Base-by-base conservation (phyloP, 2,888 invertebrate genomes). In the Euphydryas editha region DNA sequence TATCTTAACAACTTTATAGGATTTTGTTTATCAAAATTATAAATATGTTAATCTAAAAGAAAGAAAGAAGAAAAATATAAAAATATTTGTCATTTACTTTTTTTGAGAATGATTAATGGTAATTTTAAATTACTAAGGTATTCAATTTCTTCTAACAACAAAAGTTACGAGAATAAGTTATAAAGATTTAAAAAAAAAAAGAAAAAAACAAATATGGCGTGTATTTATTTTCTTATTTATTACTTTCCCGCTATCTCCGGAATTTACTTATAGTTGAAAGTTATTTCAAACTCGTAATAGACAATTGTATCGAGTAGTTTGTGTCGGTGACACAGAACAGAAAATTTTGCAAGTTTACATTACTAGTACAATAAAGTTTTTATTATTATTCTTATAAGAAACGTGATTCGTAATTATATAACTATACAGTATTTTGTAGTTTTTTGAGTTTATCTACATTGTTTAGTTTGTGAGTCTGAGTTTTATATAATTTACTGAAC, bases 281-380 rank as follows among this genome's bases (percentile, higher is more conserved):
- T n/a, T 82, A 83, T 88, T 86, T 86, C 86, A 82, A 86, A 80
- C 80, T 75, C 75, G 77, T 81, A 81, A 86, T 80, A 83, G 81
- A 81, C 81, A 85, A 85, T 71, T 87, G 84, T 87, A 86, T 85
- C 82, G 79, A 86, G 88, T 85, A 85, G 88, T 87, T 87, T 79
- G 82, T 85, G 78, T 81, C 82, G 76, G 74, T 21, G 76, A n/a
- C n/a, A n/a, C n/a, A n/a, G 76, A 80, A 81, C 81, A 83, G 81
- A 81, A 76, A 83, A 84, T 83, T 81, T 82, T 81, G 75, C 83
- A 88, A 89, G 87, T 89, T 88, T 87, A 85, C 84, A 83, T 86
- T 85, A 81, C 84, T 81, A 78, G 75, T 79, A 75, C 80, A 77
- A 81, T 79, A 84, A 90, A 90, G 81, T 88, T 87, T 87, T 84